Evolutionary conservation across 2,888 invertebrate species (phyloP), one percentile per base, ranked within the genome.

Genomic region (Lacanobia wlatinum): DNA sequence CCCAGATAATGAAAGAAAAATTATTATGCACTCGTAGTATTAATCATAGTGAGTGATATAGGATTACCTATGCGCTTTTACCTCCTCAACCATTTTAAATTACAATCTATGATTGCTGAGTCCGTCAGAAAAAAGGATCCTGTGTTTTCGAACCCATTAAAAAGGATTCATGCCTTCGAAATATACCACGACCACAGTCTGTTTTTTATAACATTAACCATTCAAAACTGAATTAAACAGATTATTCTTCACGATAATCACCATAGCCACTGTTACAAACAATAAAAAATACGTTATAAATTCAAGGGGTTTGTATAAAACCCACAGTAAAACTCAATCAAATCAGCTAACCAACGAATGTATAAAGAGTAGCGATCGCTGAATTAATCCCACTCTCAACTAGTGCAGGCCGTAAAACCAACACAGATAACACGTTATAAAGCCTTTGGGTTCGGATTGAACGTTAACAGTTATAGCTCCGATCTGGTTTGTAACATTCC

Each of bases 361-460:
- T 75, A 76, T 65, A 84, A 84, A 76, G 63, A 76, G 74, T 70
- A 70, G 40, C 58, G 66, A 43, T 74, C 55, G 66, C 70, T 66
- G 46, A 81, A 84, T 81, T 78, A 81, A 84, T 84, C 63, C 76
- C 50, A 62, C 55, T 73, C 81, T 75, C 66, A 72, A 75, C 84
- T 84, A 82, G 70, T 82, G 84, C 82, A 82, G 76, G 70, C 64
- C 61, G 71, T 84, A 78, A 86, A 84, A 78, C 70, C 80, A 77
- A 70, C 69, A 73, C 65, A 84, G 84, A 73, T 82, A 70, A 73
- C 73, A 74, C 73, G 74, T 71, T 70, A 69, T 76, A 81, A 84
- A 74, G 70, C 74, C 77, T 84, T 72, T 76, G 75, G 74, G 78
- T 74, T 84, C 60, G 63, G 76, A 85, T 84, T 75, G 84, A 80